These are phyloP conservation scores for Hemaris fuciformis DNA, from an alignment of 2,888 invertebrate species.

Conservation along the genomic window DNA sequence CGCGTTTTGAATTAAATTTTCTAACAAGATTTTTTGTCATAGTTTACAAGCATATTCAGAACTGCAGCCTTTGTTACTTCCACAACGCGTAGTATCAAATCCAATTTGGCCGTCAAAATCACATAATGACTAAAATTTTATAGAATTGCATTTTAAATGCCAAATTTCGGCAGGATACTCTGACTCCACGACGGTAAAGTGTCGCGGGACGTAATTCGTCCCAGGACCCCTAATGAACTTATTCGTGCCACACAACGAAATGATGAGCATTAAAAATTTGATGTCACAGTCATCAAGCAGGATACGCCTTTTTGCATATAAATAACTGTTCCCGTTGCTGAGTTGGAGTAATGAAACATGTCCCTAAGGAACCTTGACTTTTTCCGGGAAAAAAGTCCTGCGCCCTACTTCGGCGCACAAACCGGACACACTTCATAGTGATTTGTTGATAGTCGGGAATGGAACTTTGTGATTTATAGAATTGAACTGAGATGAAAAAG, in stretches of 20 bases:
- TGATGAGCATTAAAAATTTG: slow-evolving; percentile 15
- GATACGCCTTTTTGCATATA: slow-evolving; percentile 14
- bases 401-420: neutral
- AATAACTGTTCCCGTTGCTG: neutral
- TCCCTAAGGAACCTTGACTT: slow-evolving; percentile 18
- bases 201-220: neutral
- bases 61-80: too few relatives aligned
- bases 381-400: slow-evolving; percentile 19
- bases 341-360: neutral
- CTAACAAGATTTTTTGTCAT: too few relatives aligned
- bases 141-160: neutral
- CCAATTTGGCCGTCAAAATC: too few relatives aligned
- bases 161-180: neutral
- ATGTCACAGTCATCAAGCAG: slow-evolving; percentile 14
- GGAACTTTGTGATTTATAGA: neutral
- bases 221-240: neutral
- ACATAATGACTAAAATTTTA: too few relatives aligned
- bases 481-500: neutral
- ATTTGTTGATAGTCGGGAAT: neutral
- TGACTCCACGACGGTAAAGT: neutral
- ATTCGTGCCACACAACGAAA: neutral
- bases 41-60: too few relatives aligned
- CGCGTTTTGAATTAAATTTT: too few relatives aligned
- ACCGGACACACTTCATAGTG: neutral
- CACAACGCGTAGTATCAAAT: too few relatives aligned